These are phyloP conservation scores for Zosterops lateralis DNA, from an alignment of 2,113 vertebrate species.

Conservation along the genomic window DNA sequence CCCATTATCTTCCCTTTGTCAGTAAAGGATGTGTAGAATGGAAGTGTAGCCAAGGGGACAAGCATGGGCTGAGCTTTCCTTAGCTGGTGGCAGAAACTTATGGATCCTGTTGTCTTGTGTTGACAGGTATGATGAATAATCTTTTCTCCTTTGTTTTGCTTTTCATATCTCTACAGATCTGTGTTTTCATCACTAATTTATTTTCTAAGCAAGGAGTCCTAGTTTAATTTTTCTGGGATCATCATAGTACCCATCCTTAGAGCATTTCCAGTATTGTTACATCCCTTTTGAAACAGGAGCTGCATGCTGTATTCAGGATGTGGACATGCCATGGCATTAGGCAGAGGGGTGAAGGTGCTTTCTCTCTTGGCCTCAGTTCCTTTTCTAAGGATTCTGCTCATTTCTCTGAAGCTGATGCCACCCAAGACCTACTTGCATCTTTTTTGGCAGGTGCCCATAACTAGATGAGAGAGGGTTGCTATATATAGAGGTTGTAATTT, in stretches of 20 bases:
- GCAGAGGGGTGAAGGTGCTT: not conserved
- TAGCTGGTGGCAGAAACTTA: not conserved
- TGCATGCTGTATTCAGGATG: not conserved
- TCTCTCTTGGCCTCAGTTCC: not conserved
- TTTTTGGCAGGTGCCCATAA: not conserved
- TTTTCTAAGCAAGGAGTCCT: not conserved
- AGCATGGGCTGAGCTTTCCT: not conserved
- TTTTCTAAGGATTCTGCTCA: not conserved
- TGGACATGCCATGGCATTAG: not conserved
- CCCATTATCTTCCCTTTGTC: not conserved
- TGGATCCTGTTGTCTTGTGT: not conserved
- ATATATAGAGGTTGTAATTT: not conserved
- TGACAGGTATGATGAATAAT: not conserved
- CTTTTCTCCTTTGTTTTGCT: not conserved
- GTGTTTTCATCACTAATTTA: not conserved
- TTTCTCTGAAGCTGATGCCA: not conserved
- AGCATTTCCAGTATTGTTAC: not conserved
- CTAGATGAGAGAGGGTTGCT: not conserved
- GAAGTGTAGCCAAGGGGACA: not conserved
- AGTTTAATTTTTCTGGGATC: not conserved
- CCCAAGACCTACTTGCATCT: not conserved
- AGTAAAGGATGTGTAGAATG: not conserved
- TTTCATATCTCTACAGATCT: not conserved
- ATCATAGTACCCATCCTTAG: not conserved
- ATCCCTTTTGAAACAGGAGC: not conserved